phyloP scores from a whole-genome alignment of 2,888 invertebrate species.

The Sipha maydis region DNA sequence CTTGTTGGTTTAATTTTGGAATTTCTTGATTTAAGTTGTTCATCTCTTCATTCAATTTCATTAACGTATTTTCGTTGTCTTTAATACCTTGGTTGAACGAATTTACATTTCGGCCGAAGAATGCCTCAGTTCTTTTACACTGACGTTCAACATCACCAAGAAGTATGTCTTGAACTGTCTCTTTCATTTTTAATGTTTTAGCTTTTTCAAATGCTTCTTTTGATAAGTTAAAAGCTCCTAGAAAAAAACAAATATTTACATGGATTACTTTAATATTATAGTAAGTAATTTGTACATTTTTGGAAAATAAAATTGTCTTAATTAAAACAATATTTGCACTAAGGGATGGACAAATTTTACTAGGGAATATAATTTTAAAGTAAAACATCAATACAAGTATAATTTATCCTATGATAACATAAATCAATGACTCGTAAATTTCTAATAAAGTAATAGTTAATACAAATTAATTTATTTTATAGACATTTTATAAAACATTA shows the following conservation, averaged over 20 bases:
- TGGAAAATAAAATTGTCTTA: no score
- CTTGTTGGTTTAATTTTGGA: slow-evolving; percentile 86
- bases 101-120: slow-evolving; percentile 73
- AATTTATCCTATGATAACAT: no score
- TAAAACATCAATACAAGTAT: no score
- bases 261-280: not conserved
- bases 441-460: no score
- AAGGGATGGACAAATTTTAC: no score
- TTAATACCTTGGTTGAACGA: slow-evolving; percentile 75
- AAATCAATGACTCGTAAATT: no score
- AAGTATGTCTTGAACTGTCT: slow-evolving; percentile 67
- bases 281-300: not conserved
- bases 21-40: slow-evolving; percentile 77
- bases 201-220: slow-evolving; percentile 77
- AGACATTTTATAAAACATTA: no score
- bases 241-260: slow-evolving; percentile 32
- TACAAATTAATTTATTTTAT: no score
- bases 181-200: slow-evolving; percentile 70
- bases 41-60: slow-evolving; percentile 75
- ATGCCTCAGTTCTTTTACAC: slow-evolving; percentile 74
- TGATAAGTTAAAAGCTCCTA: slow-evolving; percentile 88
- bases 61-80: slow-evolving; percentile 78
- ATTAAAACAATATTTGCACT: no score
- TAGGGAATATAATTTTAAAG: no score
- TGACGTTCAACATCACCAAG: slow-evolving; percentile 71